Evolutionary conservation across 2,113 vertebrate species (phyloP), one percentile per base, ranked within the genome.

Genomic region (Mormoops blainvillei): DNA sequence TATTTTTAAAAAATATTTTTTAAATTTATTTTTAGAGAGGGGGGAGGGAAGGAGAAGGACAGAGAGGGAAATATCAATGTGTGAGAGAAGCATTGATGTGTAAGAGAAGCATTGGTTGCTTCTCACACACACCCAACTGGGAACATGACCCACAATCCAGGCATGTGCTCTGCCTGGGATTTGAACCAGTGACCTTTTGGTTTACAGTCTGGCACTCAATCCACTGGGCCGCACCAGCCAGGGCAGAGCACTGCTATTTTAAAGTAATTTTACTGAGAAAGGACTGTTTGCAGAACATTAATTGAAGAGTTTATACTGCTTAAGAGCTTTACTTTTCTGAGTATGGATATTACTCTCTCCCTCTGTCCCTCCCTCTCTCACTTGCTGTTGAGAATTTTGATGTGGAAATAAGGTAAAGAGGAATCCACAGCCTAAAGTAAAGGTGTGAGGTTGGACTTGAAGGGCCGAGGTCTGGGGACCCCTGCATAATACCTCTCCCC

Each of bases 1-100:
- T 97, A 38, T 97, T 98, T 97, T 63, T 63, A 12, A 88, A 97
- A 98, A 87, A 86, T 91, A 97, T 95, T 87, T 88, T 63, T 63
- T 63, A 54, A n/a, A n/a, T 20, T 54, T 54, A 31, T 31, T 31
- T 63, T 63, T 63, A 63, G 22, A 63, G 61, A 63, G 61, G 4
- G 20, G 56, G 28, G 28, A 31, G 28, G 61, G 61, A 63, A 24
- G 61, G 61, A 63, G 61, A 31, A 31, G 31, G 61, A 28, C 10
- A 26, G 22, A 24, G 58, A 61, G 58, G 28, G 58, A 61, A 61
- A 61, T 1, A 61, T 31, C 4, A 10, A 31, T 28, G 54, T 56
- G 54, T 24, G 26, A 11, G 58, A 61, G 58, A 8, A 28, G 28
- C 58, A 61, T 4, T 61, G 58, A 56, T 24, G 8, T 24, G 54